These are phyloP conservation scores for Scelioninae gen. 1 DNA, from an alignment of 2,888 invertebrate genomes.

Conservation along the genomic window DNA sequence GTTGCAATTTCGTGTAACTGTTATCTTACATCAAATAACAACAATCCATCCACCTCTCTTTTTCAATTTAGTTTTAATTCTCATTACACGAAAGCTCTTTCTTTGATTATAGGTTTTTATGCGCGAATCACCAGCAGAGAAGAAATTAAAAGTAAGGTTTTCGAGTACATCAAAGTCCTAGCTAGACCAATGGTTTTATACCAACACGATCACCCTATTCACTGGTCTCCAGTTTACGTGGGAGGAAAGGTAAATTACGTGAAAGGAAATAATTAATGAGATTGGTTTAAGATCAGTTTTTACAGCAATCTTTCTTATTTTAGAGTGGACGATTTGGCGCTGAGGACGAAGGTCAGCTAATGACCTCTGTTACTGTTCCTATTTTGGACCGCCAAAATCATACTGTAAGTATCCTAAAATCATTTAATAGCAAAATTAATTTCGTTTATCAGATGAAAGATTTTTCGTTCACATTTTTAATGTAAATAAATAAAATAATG, in stretches of 20 bases:
- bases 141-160: slow-evolving; percentile 95
- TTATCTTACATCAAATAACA: background rate
- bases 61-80: slow-evolving; percentile 10
- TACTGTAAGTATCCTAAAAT: slow-evolving; percentile 86
- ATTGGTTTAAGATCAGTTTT: background rate
- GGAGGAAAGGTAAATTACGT: slow-evolving; percentile 92
- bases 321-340: slow-evolving; percentile 89
- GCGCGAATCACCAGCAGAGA: slow-evolving; percentile 94
- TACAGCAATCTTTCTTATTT: slow-evolving; percentile 71
- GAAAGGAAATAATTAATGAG: slow-evolving; percentile 4
- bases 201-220: slow-evolving; percentile 94
- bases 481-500: too few species aligned
- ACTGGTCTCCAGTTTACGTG: slow-evolving; percentile 97
- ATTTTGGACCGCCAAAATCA: slow-evolving; percentile 97
- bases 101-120: slow-evolving; percentile 89
- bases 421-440: background rate
- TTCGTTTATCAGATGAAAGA: too few species aligned
- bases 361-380: slow-evolving; percentile 97
- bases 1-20: background rate
- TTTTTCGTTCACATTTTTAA: background rate
- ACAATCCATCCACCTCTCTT: slow-evolving; percentile 4
- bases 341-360: slow-evolving; percentile 91
- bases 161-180: slow-evolving; percentile 97
- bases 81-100: slow-evolving; percentile 7
- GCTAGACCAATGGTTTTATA: slow-evolving; percentile 98